These are phyloP conservation scores for Drosophila maculinotata DNA, from an alignment of 2,888 invertebrate species.

Conservation along the genomic window DNA sequence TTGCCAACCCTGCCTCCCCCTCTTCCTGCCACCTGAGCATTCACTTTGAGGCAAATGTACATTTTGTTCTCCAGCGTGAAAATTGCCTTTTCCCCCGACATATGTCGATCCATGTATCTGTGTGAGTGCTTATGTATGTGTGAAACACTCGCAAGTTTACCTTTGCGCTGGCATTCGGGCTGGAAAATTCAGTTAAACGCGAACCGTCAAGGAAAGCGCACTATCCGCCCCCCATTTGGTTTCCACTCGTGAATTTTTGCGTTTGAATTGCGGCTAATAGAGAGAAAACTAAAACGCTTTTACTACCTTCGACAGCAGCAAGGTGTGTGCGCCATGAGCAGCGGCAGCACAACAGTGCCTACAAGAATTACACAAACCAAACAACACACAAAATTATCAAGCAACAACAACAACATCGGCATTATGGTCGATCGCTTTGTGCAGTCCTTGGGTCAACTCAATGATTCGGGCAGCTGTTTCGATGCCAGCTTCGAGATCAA, in stretches of 20 bases:
- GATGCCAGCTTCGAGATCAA: slow-evolving; percentile 85
- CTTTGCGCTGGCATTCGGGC: slow-evolving; percentile 46
- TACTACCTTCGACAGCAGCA: slow-evolving; percentile 25
- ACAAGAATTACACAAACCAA: slow-evolving; percentile 16
- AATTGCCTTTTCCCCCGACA: slow-evolving; percentile 41
- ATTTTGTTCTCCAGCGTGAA: slow-evolving; percentile 14
- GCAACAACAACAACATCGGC: slow-evolving; percentile 42
- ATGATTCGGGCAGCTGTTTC: slow-evolving; percentile 84
- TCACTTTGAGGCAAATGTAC: too few species aligned
- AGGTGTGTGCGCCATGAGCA: slow-evolving; percentile 63
- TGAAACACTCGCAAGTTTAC: slow-evolving; percentile 60
- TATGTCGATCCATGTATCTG: background rate
- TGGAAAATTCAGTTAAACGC: slow-evolving; percentile 68
- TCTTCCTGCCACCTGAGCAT: too few species aligned
- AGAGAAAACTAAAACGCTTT: slow-evolving; percentile 15
- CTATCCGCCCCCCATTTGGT: slow-evolving; percentile 19
- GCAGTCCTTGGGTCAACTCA: slow-evolving; percentile 82
- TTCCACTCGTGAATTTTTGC: slow-evolving; percentile 45
- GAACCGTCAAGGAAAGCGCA: slow-evolving; percentile 58
- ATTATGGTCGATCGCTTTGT: slow-evolving; percentile 84
- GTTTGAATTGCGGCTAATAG: slow-evolving; percentile 54
- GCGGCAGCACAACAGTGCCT: slow-evolving; percentile 20
- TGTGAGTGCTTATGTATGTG: slow-evolving; percentile 4
- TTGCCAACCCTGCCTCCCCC: too few species aligned
- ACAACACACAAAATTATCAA: slow-evolving; percentile 10